Evolutionary conservation across 2,888 invertebrate species (phyloP).

Genomic region (Hyposoter dolosus): DNA sequence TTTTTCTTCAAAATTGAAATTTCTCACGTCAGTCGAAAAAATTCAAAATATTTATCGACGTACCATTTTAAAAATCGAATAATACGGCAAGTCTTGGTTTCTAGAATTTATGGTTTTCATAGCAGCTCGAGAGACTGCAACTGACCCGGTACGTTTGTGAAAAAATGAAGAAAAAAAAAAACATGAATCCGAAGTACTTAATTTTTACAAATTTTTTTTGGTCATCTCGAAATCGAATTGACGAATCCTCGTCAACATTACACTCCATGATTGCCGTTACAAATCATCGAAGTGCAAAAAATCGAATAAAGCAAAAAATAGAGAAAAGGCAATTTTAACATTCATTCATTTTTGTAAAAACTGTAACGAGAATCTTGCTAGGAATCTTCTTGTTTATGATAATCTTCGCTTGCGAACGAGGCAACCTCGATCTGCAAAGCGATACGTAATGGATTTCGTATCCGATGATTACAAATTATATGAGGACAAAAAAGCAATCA

Average conservation of each 20-base stretch:
- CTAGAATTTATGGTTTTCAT: too few relatives aligned
- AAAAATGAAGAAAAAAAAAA: neutral
- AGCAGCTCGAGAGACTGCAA: neutral
- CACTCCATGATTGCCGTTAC: neutral
- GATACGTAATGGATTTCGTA: slow-evolving; percentile 33
- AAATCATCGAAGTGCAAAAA: neutral
- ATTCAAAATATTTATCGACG: too few relatives aligned
- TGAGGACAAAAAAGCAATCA: slow-evolving; percentile 1
- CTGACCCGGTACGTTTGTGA: neutral
- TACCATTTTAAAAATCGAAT: too few relatives aligned
- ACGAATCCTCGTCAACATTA: neutral
- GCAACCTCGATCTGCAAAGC: neutral
- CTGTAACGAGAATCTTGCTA: neutral
- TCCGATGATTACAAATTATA: slow-evolving; percentile 15
- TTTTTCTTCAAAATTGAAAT: too few relatives aligned
- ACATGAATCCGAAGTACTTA: neutral
- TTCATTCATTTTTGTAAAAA: slow-evolving; percentile 2
- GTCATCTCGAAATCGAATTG: neutral
- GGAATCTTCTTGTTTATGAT: neutral
- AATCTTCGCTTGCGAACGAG: neutral
- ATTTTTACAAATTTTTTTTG: neutral
- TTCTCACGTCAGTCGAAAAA: too few relatives aligned
- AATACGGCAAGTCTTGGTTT: too few relatives aligned
- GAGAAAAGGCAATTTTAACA: neutral
- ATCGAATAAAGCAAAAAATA: neutral